Conservation (phyloP, 2,888 invertebrate genomes). For the Diarsia brunnea region DNA sequence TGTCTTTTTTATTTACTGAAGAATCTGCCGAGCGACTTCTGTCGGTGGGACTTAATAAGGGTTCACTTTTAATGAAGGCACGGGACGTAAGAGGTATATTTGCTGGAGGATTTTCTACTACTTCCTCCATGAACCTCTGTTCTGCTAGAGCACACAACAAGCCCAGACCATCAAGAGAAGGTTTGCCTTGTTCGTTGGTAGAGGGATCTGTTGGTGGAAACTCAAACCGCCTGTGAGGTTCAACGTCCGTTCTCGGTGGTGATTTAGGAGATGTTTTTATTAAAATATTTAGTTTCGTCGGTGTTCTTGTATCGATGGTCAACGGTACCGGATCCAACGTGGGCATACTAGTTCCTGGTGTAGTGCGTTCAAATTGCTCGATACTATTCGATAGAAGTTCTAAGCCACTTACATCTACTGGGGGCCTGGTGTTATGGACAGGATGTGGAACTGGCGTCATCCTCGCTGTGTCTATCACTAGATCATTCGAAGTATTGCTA, state of each 20-base stretch:
- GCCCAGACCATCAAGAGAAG: slow-evolving; percentile 92
- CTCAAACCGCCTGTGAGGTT: slow-evolving; percentile 83
- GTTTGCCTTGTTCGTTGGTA: slow-evolving; percentile 80
- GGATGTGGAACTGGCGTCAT: slow-evolving; percentile 75
- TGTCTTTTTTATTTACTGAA: slow-evolving; percentile 78
- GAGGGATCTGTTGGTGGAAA: slow-evolving; percentile 78
- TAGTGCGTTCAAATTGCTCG: slow-evolving; percentile 93
- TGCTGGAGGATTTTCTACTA: slow-evolving; percentile 82
- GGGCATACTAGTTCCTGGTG: slow-evolving; percentile 82
- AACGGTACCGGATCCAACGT: slow-evolving; percentile 78
- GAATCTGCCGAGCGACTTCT: slow-evolving; percentile 73
- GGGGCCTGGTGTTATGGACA: slow-evolving; percentile 70
- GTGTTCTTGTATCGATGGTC: slow-evolving; percentile 84
- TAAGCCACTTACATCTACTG: slow-evolving; percentile 94
- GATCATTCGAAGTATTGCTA: slow-evolving; percentile 85
- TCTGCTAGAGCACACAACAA: slow-evolving; percentile 96
- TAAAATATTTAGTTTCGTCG: slow-evolving; percentile 83
- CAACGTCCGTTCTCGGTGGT: slow-evolving; percentile 82
- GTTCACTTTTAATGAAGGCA: slow-evolving; percentile 84
- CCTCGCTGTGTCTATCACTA: slow-evolving; percentile 87
- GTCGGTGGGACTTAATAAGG: slow-evolving; percentile 81
- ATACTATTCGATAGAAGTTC: slow-evolving; percentile 96
- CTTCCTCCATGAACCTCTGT: slow-evolving; percentile 95
- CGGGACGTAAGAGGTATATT: slow-evolving; percentile 74
- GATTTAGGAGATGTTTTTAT: slow-evolving; percentile 88